phyloP scores from a whole-genome alignment of 2,113 vertebrate species.

The Ctenodactylus gundi region DNA sequence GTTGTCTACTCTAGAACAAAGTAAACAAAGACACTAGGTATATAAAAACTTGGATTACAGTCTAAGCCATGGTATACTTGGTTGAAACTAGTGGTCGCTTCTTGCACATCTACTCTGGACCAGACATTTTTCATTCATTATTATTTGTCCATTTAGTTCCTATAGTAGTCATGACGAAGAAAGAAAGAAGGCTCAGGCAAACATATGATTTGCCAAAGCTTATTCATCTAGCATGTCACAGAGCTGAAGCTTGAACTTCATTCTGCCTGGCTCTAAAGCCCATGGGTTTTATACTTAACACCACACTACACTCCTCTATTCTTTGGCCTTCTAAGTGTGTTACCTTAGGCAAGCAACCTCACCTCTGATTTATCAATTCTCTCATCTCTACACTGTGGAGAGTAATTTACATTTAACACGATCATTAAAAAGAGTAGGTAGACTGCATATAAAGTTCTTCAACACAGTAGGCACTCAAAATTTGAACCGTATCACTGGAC shows the following conservation, averaged over 20 bases:
- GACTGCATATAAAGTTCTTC: not conserved
- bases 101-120: not conserved
- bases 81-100: not conserved
- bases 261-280: not conserved
- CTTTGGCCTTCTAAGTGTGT: not conserved
- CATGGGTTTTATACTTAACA: not conserved
- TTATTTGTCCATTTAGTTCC: not conserved
- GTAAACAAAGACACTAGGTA: not conserved
- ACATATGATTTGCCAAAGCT: not conserved
- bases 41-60: not conserved
- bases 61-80: not conserved
- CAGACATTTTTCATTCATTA: not conserved
- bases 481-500: not conserved
- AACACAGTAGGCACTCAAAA: not conserved
- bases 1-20: not conserved
- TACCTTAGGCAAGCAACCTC: not conserved
- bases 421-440: not conserved
- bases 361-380: not conserved
- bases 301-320: not conserved
- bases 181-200: not conserved
- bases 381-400: not conserved
- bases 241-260: not conserved
- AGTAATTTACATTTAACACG: not conserved
- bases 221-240: not conserved
- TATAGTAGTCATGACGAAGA: not conserved